Evolutionary conservation across 2,797 vertebrate genomes (phyloP).

Genomic region (Telmatherina bonti): DNA sequence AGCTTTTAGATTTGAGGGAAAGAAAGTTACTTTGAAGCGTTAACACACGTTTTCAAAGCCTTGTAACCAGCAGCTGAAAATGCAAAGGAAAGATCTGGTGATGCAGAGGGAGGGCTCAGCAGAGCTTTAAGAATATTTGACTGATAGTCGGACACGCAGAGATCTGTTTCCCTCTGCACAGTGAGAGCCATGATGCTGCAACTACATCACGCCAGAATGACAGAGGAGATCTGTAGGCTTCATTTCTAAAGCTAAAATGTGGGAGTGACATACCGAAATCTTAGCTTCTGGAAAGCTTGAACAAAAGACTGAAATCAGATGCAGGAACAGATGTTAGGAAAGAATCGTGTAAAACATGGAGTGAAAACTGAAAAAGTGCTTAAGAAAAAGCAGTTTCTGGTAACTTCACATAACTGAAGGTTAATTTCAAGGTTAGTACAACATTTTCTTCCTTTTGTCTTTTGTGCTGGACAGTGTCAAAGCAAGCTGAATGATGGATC

Average conservation of each 20-base stretch:
- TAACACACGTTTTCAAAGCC: slow-evolving; percentile 58
- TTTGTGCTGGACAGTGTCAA: no score
- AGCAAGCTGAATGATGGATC: no score
- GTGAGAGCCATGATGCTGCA: slow-evolving; percentile 6
- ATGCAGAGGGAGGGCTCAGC: slow-evolving; percentile 6
- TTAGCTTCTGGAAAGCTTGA: slow-evolving; percentile 1
- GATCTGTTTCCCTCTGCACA: slow-evolving; percentile 12
- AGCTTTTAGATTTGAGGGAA: slow-evolving; percentile 34
- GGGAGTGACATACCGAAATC: background rate
- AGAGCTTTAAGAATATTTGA: slow-evolving; percentile 46
- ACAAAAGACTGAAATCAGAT: slow-evolving; percentile 12
- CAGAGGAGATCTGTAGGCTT: background rate
- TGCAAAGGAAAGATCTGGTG: slow-evolving; percentile 47
- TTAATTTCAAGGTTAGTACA: background rate
- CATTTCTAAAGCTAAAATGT: background rate
- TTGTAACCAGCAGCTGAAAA: slow-evolving; percentile 47
- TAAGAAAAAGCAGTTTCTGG: no score
- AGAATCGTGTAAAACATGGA: no score
- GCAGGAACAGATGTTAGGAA: background rate
- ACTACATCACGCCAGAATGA: background rate
- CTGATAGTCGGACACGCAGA: slow-evolving; percentile 41
- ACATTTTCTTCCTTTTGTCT: no score
- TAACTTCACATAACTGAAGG: no score
- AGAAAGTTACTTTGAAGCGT: slow-evolving; percentile 59
- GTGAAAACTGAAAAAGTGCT: background rate